Evolutionary conservation across 92 coral and sea anemone genomes (phyloP).

Genomic region (Zoanthus sansibaricus): DNA sequence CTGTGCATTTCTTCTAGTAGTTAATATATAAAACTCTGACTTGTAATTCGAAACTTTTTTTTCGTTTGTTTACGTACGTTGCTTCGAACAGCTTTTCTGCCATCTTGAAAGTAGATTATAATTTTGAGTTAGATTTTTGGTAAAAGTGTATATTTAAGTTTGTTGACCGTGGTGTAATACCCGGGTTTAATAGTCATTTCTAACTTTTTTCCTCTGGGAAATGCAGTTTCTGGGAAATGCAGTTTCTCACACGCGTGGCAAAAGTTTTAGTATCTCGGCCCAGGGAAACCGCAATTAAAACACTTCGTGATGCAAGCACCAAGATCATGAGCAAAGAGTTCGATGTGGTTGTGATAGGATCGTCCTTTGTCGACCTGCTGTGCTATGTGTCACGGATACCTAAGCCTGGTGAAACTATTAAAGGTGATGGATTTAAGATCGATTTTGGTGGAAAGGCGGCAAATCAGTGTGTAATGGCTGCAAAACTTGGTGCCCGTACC

Average conservation of each 20-base stretch:
- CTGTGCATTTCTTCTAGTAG: no score
- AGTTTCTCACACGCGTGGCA: neutral
- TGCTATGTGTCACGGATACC: conserved; percentile 86
- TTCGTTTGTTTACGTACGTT: no score
- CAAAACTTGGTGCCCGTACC: conserved; percentile 91
- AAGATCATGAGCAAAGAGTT: conserved; percentile 6
- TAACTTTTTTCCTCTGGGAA: neutral
- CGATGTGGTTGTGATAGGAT: conserved; percentile 88
- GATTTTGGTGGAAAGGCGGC: conserved; percentile 98
- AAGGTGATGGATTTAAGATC: conserved; percentile 78
- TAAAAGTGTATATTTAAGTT: no score
- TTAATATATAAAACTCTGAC: no score
- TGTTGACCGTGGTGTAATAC: no score
- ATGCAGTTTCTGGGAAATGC: conserved; percentile 26
- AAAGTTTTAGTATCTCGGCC: neutral
- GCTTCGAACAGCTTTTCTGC: neutral
- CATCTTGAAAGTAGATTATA: neutral
- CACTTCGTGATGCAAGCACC: neutral
- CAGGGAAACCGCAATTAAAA: neutral
- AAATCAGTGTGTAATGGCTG: conserved; percentile 93
- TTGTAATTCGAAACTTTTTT: neutral
- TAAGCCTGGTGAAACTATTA: conserved; percentile 79
- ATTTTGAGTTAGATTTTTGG: neutral
- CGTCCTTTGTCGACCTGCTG: conserved; percentile 90
- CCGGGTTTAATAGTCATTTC: no score